Percentiles rank a stretch among this genome's conserved stretches.
Conservation (phyloP, 2,113 vertebrate genomes). For the Thomomys bottae region DNA sequence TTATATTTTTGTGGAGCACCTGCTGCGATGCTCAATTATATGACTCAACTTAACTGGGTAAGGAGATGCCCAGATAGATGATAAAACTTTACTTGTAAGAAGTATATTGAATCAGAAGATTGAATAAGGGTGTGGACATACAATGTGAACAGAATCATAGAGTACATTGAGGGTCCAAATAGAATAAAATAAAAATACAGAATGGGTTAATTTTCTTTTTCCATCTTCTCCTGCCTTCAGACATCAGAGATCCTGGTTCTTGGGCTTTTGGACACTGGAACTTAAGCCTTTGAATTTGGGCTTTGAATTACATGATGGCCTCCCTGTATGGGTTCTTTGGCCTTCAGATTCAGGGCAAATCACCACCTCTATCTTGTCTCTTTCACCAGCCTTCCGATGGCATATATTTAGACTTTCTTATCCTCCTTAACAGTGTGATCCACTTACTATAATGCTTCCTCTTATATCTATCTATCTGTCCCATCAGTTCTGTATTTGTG, state of each 20-base stretch:
- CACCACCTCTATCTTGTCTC: background rate
- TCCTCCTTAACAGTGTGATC: background rate
- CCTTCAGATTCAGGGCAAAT: background rate
- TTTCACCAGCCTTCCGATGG: background rate
- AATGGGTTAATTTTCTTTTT: background rate
- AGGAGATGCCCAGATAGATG: background rate
- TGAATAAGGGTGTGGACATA: background rate
- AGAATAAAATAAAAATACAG: background rate
- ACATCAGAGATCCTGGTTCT: background rate
- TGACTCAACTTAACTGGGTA: background rate
- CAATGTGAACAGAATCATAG: background rate
- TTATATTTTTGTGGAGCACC: background rate
- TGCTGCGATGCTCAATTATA: background rate
- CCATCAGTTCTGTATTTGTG: background rate
- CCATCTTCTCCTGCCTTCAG: background rate
- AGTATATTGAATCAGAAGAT: background rate
- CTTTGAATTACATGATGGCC: background rate
- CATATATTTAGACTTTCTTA: background rate
- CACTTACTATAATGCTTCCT: background rate
- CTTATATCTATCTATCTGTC: background rate
- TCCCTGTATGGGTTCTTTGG: background rate
- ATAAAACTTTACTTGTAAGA: background rate
- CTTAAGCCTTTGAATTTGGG: background rate
- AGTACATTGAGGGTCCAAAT: background rate
- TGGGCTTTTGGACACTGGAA: background rate